Evolutionary conservation across 2,113 vertebrate species (phyloP), one percentile per base, ranked within the genome.

Genomic region (Seriola aureovittata): DNA sequence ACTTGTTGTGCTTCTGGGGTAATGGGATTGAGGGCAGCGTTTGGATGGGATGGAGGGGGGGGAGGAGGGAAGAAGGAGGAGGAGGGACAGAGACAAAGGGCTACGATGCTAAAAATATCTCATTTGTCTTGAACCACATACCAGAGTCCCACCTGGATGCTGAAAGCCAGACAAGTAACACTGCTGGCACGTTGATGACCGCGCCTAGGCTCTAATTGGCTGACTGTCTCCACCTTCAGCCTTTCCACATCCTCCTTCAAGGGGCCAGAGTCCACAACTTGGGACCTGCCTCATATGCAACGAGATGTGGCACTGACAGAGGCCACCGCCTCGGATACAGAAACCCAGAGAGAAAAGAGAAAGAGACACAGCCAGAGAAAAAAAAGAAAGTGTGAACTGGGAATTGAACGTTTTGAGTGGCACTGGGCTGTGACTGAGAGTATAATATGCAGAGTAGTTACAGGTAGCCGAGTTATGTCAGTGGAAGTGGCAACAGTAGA

Each of bases 221-320:
- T 59, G 34, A 91, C 72, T 67, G 85, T 79, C 46, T 80, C 72
- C 70, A 93, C 57, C 13, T n/a, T 68, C 40, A 92, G 46, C 55
- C 59, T 59, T 34, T 71, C 78, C 32, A 90, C 71, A 58, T 58
- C 17, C 8, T 88, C 81, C 71, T 94, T 6, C 55, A 78, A 0
- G 90, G 93, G n/a, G 91, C 94, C 75, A 91, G 72, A 73, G 94
- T 14, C 94, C 92, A 96, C 0, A 83, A 93, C 36, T 71, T 71
- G 1, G 93, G 93, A 4, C 93, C 91, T 7, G 91, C 93, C 74
- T 95, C 89, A 75, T 94, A 93, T 10, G 93, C 68, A 84, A 90
- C 73, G 34, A 95, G 89, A 63, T 75, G 90, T 36, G 71, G 78
- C 34, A 92, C 87, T 80, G 89, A 94, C 92, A 0, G 92, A 89